Evolutionary conservation across 2,888 invertebrate species (phyloP).

Genomic region (Synergus japonicus): DNA sequence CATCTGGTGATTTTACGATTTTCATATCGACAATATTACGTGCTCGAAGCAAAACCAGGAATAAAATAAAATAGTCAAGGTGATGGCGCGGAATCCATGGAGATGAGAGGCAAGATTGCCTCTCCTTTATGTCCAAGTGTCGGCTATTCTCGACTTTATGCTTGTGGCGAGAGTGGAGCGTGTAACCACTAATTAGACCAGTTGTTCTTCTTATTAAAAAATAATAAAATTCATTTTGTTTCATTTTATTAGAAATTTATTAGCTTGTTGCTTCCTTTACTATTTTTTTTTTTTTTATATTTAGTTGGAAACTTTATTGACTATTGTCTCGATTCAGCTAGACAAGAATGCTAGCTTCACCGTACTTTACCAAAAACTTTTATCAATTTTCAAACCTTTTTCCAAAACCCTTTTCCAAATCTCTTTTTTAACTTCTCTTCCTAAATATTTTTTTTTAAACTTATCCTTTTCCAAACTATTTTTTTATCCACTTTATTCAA

Average conservation of each 20-base stretch:
- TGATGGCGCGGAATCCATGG: slow-evolving; percentile 61
- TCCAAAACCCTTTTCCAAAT: no score
- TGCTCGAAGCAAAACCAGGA: slow-evolving; percentile 1
- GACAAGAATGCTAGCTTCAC: no score
- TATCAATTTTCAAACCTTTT: no score
- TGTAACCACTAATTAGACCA: slow-evolving; percentile 23
- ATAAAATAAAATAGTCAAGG: slow-evolving; percentile 57
- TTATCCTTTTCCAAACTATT: no score
- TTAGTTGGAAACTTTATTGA: no score
- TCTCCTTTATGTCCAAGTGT: slow-evolving; percentile 59
- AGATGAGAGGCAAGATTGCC: slow-evolving; percentile 68
- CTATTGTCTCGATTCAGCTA: no score
- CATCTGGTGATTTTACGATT: slow-evolving; percentile 18
- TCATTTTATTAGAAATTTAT: background rate
- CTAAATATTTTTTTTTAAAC: no score
- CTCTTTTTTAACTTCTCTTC: no score
- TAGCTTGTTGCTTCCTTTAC: no score
- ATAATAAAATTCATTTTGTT: background rate
- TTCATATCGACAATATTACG: slow-evolving; percentile 14
- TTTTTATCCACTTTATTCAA: no score
- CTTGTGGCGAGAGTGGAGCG: slow-evolving; percentile 53
- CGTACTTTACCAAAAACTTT: no score
- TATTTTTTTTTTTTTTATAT: no score
- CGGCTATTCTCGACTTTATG: slow-evolving; percentile 57
- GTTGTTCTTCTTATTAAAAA: background rate